A percentile compares a stretch with the other conserved stretches of the same genome.
Conservation (phyloP, 1,140 invertebrate genomes). For the Acromyrmex charruanus region DNA sequence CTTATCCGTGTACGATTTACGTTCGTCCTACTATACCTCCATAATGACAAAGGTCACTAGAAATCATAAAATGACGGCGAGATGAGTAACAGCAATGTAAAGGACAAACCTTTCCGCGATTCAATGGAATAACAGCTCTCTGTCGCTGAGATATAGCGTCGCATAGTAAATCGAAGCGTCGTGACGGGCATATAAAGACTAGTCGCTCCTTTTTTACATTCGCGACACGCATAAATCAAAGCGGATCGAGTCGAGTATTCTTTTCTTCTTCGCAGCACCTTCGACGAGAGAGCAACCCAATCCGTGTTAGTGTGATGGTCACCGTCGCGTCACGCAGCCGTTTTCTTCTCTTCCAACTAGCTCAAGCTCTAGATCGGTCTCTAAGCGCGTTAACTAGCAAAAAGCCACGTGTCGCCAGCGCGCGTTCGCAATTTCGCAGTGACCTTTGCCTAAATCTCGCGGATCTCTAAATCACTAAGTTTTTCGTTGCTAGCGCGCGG, state of each 20-base stretch:
- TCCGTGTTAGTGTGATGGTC: background rate
- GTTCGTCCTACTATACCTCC: slow-evolving; percentile 39
- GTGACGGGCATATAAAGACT: background rate
- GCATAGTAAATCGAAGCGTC: slow-evolving; percentile 15
- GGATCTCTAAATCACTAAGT: slow-evolving; percentile 41
- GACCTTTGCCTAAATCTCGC: slow-evolving; percentile 37
- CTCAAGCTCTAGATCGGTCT: slow-evolving; percentile 51
- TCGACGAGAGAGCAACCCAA: slow-evolving; percentile 3
- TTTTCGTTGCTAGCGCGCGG: slow-evolving; percentile 55
- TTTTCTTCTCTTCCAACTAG: slow-evolving; percentile 3
- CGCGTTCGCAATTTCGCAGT: slow-evolving; percentile 39
- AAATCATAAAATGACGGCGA: slow-evolving; percentile 18
- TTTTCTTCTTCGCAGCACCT: slow-evolving; percentile 11
- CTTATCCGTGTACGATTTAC: slow-evolving; percentile 45
- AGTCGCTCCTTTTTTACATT: background rate
- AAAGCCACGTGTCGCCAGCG: background rate
- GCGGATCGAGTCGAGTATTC: slow-evolving; percentile 22
- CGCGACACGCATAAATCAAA: background rate
- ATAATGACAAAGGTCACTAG: slow-evolving; percentile 65
- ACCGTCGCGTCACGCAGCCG: background rate
- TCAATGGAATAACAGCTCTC: slow-evolving; percentile 19
- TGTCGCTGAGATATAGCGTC: background rate
- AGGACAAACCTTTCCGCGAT: slow-evolving; percentile 4
- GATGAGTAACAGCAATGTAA: slow-evolving; percentile 33
- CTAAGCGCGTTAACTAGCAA: slow-evolving; percentile 35